Evolutionary conservation across 2,113 vertebrate genomes (phyloP).

Genomic region (Crocuta crocuta): DNA sequence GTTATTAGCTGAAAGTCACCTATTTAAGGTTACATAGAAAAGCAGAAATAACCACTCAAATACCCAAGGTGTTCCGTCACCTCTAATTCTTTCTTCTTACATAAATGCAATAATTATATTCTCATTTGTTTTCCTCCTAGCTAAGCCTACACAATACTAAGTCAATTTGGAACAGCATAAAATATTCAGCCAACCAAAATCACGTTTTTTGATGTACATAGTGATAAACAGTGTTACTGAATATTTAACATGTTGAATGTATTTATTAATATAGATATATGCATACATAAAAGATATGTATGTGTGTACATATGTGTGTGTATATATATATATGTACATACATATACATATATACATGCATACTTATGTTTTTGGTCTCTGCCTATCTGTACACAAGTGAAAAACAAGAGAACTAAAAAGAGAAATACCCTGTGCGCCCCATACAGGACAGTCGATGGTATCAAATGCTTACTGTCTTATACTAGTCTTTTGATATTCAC

Average conservation of each 20-base stretch:
- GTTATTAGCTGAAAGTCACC: neutral
- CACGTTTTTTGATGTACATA: neutral
- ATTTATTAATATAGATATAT: neutral
- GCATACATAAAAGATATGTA: neutral
- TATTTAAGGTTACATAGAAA: neutral
- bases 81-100: conserved; percentile 45
- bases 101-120: conserved; percentile 40
- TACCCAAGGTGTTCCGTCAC: neutral
- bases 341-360: too few species aligned
- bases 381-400: neutral
- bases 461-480: neutral
- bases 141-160: neutral
- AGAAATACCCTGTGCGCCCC: neutral
- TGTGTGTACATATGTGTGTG: too few species aligned
- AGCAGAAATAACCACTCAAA: conserved; percentile 20
- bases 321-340: too few species aligned
- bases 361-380: neutral
- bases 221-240: neutral
- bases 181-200: neutral
- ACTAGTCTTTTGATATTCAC: neutral
- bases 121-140: conserved; percentile 30
- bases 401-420: neutral
- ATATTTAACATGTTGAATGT: conserved; percentile 34
- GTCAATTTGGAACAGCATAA: neutral
- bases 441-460: neutral